Evolutionary conservation across 2,113 vertebrate genomes (phyloP).

Genomic region (Tonatia bakeri): DNA sequence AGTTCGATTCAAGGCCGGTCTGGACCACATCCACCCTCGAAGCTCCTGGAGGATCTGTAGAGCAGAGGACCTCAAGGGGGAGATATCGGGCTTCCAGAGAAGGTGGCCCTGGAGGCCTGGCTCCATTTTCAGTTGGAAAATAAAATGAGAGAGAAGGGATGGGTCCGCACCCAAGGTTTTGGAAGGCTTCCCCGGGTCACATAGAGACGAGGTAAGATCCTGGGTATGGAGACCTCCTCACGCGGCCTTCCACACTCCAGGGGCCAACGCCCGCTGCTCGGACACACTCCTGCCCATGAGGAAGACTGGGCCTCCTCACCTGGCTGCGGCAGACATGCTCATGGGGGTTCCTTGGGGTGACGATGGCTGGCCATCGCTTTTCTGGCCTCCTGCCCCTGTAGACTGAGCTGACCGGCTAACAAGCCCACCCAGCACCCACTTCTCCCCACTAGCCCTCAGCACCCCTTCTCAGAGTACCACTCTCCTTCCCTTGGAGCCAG

Average conservation of each 20-base stretch:
- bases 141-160: not conserved
- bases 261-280: too few relatives aligned
- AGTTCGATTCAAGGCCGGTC: not conserved
- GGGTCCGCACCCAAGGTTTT: not conserved
- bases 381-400: not conserved
- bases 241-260: not conserved
- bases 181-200: not conserved
- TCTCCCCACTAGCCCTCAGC: not conserved
- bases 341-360: not conserved
- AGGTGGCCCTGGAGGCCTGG: not conserved
- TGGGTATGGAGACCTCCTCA: not conserved
- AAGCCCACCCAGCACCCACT: too few relatives aligned
- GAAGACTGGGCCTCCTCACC: not conserved
- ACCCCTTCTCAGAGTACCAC: not conserved
- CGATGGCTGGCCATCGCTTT: not conserved
- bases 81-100: not conserved
- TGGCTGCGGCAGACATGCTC: not conserved
- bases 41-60: not conserved
- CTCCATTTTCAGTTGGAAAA: not conserved
- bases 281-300: not conserved
- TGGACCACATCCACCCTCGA: not conserved
- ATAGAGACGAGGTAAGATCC: not conserved
- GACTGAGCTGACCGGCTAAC: fast-evolving
- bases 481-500: not conserved
- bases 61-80: not conserved